Evolutionary conservation across 2,888 invertebrate genomes (phyloP).

Genomic region (Hypselothyrea guttata): DNA sequence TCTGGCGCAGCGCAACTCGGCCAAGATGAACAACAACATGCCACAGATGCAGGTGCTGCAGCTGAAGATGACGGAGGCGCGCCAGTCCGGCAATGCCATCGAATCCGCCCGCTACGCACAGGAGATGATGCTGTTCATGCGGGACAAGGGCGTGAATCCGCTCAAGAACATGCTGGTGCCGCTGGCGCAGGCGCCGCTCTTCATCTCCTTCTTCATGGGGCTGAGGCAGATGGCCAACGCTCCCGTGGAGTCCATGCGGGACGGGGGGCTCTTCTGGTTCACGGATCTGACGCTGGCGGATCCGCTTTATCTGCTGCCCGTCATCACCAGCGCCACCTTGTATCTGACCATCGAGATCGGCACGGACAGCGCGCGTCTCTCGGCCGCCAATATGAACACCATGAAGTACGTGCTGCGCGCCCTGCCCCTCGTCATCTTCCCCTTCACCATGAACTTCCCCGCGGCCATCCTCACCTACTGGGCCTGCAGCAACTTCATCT

Average conservation of each 20-base stretch:
- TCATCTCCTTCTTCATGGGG: conserved; percentile 95
- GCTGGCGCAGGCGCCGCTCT: conserved; percentile 92
- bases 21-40: conserved; percentile 91
- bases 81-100: conserved; percentile 90
- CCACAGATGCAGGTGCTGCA: conserved; percentile 93
- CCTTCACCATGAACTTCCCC: conserved; percentile 94
- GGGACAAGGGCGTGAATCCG: conserved; percentile 90
- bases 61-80: conserved; percentile 92
- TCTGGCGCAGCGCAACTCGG: conserved; percentile 90
- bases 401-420: conserved; percentile 90
- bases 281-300: conserved; percentile 94
- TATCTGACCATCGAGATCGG: conserved; percentile 92
- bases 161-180: conserved; percentile 90
- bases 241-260: conserved; percentile 94
- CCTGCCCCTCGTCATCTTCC: conserved; percentile 90
- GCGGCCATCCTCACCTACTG: conserved; percentile 95
- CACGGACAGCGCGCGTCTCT: conserved; percentile 88
- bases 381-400: conserved; percentile 86
- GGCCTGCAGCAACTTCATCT: conserved; percentile 93
- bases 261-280: conserved; percentile 97
- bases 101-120: conserved; percentile 89
- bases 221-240: conserved; percentile 93
- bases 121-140: conserved; percentile 92
- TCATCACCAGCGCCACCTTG: conserved; percentile 92
- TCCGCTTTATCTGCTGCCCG: conserved; percentile 92